These are phyloP conservation scores for Peromyscus attwateri DNA, from an alignment of 2,797 vertebrate genomes.

Conservation along the genomic window DNA sequence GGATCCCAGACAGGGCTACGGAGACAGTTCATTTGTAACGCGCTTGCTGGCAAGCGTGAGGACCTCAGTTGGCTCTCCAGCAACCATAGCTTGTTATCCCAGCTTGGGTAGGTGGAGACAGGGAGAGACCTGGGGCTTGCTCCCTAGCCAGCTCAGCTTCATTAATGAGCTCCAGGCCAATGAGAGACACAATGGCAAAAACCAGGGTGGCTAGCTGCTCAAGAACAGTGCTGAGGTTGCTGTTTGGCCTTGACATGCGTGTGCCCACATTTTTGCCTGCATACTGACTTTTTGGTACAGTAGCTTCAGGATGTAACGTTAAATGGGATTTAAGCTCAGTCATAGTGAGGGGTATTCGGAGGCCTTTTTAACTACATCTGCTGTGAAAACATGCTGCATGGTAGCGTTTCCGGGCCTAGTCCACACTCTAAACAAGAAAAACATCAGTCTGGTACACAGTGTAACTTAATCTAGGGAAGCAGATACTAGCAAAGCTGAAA, in stretches of 20 bases:
- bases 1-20: not conserved
- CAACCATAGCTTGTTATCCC: not conserved
- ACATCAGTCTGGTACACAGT: not conserved
- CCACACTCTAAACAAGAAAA: not conserved
- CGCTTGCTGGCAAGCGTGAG: not conserved
- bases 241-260: not conserved
- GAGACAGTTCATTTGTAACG: not conserved
- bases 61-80: not conserved
- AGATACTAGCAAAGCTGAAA: constrained; percentile 52
- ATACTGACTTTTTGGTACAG: not conserved
- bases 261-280: no score
- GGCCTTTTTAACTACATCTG: not conserved
- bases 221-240: not conserved
- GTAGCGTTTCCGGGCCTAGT: not conserved
- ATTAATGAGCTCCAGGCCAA: not conserved
- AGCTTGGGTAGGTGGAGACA: not conserved
- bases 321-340: not conserved
- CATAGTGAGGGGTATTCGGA: not conserved
- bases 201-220: not conserved
- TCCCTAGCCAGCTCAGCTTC: not conserved
- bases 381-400: not conserved
- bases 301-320: constrained; percentile 52
- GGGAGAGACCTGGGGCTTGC: not conserved
- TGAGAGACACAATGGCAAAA: not conserved
- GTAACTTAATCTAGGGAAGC: constrained; percentile 31